phyloP scores from a whole-genome alignment of 2,113 vertebrate species.

The Erythrocercus mccallii region DNA sequence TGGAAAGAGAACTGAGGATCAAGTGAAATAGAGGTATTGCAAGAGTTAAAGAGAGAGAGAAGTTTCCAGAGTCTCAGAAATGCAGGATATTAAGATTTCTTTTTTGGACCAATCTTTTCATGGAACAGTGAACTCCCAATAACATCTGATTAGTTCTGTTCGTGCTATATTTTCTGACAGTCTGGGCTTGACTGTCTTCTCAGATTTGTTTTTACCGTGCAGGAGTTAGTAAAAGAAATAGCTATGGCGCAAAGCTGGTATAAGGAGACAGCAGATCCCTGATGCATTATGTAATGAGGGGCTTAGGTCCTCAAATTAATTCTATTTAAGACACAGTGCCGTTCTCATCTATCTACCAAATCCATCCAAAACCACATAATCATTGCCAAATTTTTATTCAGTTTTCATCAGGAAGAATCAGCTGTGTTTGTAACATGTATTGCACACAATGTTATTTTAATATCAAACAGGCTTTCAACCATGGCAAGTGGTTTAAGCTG shows the following conservation, averaged over 20 bases:
- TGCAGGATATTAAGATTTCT: background rate
- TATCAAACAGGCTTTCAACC: background rate
- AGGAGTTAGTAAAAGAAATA: background rate
- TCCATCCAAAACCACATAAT: background rate
- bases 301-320: background rate
- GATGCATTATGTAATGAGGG: background rate
- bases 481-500: background rate
- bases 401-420: background rate
- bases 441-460: background rate
- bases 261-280: background rate
- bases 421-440: background rate
- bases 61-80: background rate
- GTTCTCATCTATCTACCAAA: background rate
- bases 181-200: conserved; percentile 13
- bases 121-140: background rate
- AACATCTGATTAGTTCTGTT: background rate
- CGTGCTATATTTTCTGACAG: conserved; percentile 45
- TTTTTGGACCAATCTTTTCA: background rate
- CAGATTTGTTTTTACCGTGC: background rate
- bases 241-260: background rate
- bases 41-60: background rate
- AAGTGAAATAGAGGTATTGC: background rate
- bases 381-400: background rate
- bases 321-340: background rate
- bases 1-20: background rate